Evolutionary conservation across 2,797 vertebrate species (phyloP).

Genomic region (Sparidentex hasta): DNA sequence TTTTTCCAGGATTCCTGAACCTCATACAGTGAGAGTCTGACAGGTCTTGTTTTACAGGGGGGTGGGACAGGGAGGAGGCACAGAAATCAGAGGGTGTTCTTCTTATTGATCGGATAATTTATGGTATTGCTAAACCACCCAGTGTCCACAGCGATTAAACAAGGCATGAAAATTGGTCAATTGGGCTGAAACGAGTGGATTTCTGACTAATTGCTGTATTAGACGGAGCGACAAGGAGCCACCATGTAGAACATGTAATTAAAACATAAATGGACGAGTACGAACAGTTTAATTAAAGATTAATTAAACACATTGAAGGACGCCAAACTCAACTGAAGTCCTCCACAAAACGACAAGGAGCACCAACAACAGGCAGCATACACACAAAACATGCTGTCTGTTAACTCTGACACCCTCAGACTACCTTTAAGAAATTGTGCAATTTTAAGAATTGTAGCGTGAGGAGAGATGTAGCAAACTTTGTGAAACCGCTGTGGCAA

Average conservation of each 20-base stretch:
- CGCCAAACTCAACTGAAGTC: too few relatives aligned
- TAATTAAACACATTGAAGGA: too few relatives aligned
- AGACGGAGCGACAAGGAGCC: slow-evolving; percentile 9
- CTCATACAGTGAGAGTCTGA: slow-evolving; percentile 78
- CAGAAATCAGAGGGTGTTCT: slow-evolving; percentile 78
- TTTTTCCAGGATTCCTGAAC: slow-evolving; percentile 60
- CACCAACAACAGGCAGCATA: too few relatives aligned
- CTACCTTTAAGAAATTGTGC: too few relatives aligned
- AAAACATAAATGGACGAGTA: slow-evolving; percentile 12
- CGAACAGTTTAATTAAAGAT: slow-evolving; percentile 7
- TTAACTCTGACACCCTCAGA: too few relatives aligned
- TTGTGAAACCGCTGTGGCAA: too few relatives aligned
- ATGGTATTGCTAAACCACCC: slow-evolving; percentile 71
- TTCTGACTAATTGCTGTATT: slow-evolving; percentile 61
- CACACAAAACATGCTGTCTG: too few relatives aligned
- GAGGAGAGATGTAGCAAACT: too few relatives aligned
- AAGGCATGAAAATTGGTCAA: slow-evolving; percentile 78
- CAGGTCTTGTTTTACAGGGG: slow-evolving; percentile 68
- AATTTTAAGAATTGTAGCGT: too few relatives aligned
- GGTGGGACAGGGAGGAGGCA: slow-evolving; percentile 68
- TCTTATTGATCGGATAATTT: slow-evolving; percentile 82
- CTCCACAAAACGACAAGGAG: too few relatives aligned
- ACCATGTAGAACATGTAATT: background rate
- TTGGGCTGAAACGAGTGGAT: slow-evolving; percentile 67
- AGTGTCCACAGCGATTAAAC: slow-evolving; percentile 69